Percentiles rank a stretch among this genome's conserved stretches.
Evolutionary conservation across 2,113 vertebrate species (phyloP).

Genomic region (Setophaga kirtlandii): DNA sequence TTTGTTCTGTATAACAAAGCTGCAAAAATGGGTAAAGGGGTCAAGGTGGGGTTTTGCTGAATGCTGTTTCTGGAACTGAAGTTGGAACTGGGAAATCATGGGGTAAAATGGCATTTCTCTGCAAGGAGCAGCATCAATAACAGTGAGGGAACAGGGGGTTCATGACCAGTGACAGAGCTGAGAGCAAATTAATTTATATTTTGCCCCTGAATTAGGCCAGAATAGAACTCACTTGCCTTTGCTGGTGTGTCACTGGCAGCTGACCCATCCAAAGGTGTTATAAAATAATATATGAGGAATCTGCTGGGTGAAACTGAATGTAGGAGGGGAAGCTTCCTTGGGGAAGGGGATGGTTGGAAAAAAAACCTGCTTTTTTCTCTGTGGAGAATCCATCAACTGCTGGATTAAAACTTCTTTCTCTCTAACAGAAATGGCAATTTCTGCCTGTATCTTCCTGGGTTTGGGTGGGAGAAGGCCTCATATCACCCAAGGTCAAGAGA

Average conservation of each 20-base stretch:
- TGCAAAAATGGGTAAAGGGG: neutral
- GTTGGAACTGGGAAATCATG: neutral
- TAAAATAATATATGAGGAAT: neutral
- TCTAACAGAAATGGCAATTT: neutral
- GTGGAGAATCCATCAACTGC: neutral
- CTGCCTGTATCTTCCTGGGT: neutral
- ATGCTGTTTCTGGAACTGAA: rapidly evolving
- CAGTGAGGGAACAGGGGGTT: neutral
- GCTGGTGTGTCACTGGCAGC: neutral
- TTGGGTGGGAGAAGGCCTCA: neutral
- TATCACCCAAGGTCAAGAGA: neutral
- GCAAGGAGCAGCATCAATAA: neutral
- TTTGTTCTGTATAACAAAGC: neutral
- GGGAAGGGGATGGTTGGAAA: neutral
- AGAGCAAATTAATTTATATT: neutral
- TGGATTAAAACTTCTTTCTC: neutral
- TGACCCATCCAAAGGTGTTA: neutral
- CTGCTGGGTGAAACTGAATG: neutral
- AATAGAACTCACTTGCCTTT: neutral
- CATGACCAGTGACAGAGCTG: neutral
- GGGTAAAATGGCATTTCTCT: neutral
- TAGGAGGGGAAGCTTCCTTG: neutral
- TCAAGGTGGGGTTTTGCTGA: neutral
- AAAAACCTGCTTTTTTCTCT: neutral
- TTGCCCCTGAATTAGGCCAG: neutral